Percentiles rank a stretch among this genome's conserved stretches.
Evolutionary conservation across 2,113 vertebrate species (phyloP).

Genomic region (Sprattus sprattus): DNA sequence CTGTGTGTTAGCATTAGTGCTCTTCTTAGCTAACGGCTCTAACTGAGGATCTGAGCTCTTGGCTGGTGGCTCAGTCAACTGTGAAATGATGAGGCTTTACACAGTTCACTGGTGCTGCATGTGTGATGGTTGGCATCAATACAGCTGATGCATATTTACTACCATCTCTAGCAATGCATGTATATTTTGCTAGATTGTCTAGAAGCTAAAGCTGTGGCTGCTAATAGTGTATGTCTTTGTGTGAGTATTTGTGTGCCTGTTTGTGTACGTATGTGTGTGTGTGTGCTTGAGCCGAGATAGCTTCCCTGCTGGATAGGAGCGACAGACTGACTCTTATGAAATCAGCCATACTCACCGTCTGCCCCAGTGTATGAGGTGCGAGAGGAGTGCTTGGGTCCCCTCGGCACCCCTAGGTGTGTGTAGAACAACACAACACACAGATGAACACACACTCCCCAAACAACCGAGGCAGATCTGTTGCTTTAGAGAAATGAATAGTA

Average conservation of each 20-base stretch:
- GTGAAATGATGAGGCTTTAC: background rate
- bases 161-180: too few species aligned
- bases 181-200: too few species aligned
- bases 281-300: slow-evolving; percentile 23
- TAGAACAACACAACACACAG: slow-evolving; percentile 47
- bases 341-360: slow-evolving; percentile 66
- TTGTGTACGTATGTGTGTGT: background rate
- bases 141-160: too few species aligned
- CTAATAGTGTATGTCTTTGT: background rate
- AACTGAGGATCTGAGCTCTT: too few species aligned
- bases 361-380: slow-evolving; percentile 54
- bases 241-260: background rate
- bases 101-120: too few species aligned
- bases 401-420: slow-evolving; percentile 61
- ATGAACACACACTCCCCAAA: background rate
- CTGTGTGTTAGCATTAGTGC: background rate
- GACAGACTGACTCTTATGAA: background rate
- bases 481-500: too few species aligned
- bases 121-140: too few species aligned
- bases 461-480: too few species aligned
- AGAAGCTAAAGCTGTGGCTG: background rate
- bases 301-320: slow-evolving; percentile 8
- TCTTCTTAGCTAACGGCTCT: too few species aligned
- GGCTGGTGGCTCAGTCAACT: background rate
- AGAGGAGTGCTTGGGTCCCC: slow-evolving; percentile 47